Evolutionary conservation across 2,888 invertebrate species (phyloP).

Genomic region (Andrena minutula): DNA sequence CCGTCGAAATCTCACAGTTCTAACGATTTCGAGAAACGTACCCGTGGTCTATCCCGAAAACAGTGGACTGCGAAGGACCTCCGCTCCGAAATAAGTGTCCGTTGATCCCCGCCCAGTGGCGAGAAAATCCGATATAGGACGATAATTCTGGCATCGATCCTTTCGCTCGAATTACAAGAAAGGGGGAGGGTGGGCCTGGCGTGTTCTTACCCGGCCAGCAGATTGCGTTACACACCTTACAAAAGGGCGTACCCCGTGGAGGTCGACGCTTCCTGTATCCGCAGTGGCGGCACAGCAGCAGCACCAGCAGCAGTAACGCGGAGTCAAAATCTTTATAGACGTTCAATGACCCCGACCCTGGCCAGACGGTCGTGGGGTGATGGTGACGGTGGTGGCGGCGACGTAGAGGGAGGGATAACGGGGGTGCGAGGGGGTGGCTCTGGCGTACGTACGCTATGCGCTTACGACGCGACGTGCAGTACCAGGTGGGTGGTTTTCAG

Average conservation of each 20-base stretch:
- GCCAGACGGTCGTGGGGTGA: slow-evolving; percentile 81
- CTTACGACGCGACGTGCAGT: slow-evolving; percentile 59
- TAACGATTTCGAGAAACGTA: too few species aligned
- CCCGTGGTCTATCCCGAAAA: too few species aligned
- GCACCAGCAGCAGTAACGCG: slow-evolving; percentile 56
- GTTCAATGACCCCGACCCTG: slow-evolving; percentile 85
- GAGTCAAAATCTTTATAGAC: slow-evolving; percentile 85
- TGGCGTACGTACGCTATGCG: slow-evolving; percentile 71
- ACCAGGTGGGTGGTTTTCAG: slow-evolving; percentile 61
- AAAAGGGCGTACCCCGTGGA: slow-evolving; percentile 59
- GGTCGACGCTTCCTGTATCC: slow-evolving; percentile 63
- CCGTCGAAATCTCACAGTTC: too few species aligned
- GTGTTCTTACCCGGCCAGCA: slow-evolving; percentile 34
- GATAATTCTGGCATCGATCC: slow-evolving; percentile 48
- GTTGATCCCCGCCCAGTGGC: background rate
- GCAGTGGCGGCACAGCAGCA: slow-evolving; percentile 50
- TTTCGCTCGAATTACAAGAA: slow-evolving; percentile 24
- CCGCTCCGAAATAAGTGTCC: too few species aligned
- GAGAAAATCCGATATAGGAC: slow-evolving; percentile 5
- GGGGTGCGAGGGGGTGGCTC: slow-evolving; percentile 39
- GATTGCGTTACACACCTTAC: slow-evolving; percentile 45
- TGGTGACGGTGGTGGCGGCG: slow-evolving; percentile 50
- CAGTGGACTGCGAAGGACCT: too few species aligned
- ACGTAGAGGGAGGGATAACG: slow-evolving; percentile 65
- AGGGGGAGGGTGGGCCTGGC: background rate